Evolutionary conservation across 2,113 vertebrate species (phyloP).

Genomic region (Callopanchax toddi): DNA sequence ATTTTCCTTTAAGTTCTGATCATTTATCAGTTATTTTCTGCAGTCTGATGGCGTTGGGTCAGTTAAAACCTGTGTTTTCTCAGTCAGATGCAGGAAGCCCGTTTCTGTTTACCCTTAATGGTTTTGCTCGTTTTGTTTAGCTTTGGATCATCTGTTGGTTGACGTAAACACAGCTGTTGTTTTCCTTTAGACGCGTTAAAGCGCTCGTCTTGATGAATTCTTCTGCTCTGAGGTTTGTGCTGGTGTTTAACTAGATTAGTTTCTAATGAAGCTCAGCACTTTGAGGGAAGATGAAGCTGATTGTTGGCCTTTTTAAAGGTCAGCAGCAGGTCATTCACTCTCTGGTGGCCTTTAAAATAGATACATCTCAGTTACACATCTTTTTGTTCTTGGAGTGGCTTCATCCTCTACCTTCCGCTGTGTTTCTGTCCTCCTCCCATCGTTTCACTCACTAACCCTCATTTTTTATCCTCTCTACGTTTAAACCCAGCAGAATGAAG

Average conservation of each 20-base stretch:
- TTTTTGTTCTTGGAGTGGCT: background rate
- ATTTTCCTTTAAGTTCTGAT: background rate
- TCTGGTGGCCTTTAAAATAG: constrained; percentile 22
- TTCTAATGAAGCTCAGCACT: constrained; percentile 1
- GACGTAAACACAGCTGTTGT: background rate
- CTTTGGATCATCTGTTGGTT: background rate
- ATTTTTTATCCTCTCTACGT: background rate
- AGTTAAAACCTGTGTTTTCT: background rate
- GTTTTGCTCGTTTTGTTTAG: background rate
- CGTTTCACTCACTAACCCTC: background rate
- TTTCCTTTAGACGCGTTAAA: background rate
- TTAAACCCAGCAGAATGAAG: constrained; percentile 15
- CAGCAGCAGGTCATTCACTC: constrained; percentile 1
- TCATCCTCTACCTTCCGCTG: background rate
- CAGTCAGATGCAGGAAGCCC: background rate
- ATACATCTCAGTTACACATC: background rate
- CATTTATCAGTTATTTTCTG: background rate
- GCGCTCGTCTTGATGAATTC: background rate
- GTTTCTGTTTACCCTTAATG: background rate
- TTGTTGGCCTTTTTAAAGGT: constrained; percentile 33
- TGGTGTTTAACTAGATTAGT: constrained; percentile 12
- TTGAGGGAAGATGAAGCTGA: constrained; percentile 8
- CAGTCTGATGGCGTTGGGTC: background rate
- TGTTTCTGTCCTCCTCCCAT: background rate
- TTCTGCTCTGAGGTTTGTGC: background rate